Evolutionary conservation across 2,888 invertebrate species (phyloP).

Genomic region (Osmoderma eremita): DNA sequence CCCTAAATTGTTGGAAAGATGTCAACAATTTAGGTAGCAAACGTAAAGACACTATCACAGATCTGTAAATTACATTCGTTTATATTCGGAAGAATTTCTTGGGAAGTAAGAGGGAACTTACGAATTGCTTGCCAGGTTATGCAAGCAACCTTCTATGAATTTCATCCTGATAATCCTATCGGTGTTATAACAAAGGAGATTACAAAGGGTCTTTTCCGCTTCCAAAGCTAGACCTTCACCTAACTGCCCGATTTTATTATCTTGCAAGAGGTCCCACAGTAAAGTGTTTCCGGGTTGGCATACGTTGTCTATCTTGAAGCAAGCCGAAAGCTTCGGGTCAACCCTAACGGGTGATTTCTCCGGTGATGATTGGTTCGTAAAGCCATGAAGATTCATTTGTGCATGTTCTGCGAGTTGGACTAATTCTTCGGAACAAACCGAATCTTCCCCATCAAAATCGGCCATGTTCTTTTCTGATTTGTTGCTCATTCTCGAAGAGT

Average conservation of each 20-base stretch:
- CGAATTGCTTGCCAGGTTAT: conserved; percentile 87
- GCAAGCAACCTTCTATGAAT: conserved; percentile 93
- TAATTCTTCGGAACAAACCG: conserved; percentile 84
- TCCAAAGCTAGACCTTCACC: conserved; percentile 93
- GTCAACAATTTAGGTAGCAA: conserved; percentile 89
- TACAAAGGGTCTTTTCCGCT: conserved; percentile 92
- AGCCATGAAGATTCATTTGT: conserved; percentile 60
- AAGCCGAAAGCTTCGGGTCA: conserved; percentile 61
- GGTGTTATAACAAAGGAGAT: conserved; percentile 88
- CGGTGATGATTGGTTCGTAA: conserved; percentile 59
- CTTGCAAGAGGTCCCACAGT: conserved; percentile 93
- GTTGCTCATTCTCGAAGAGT: conserved; percentile 91
- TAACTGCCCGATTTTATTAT: conserved; percentile 86
- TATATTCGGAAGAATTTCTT: conserved; percentile 1
- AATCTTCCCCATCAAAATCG: conserved; percentile 92
- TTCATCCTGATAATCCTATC: conserved; percentile 91
- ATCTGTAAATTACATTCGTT: conserved; percentile 68
- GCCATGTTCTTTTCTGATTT: conserved; percentile 96
- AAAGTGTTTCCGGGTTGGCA: conserved; percentile 92
- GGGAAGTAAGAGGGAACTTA: conserved; percentile 58
- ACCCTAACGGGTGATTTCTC: conserved; percentile 60
- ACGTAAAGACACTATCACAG: conserved; percentile 89
- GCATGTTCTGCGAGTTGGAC: conserved; percentile 79
- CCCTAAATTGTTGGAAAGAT: conserved; percentile 89
- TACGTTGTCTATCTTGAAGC: conserved; percentile 70